A percentile compares a stretch with the other conserved stretches of the same genome.
Evolutionary conservation across 2,797 vertebrate genomes (phyloP).

Genomic region (Chloroceryle amazona): DNA sequence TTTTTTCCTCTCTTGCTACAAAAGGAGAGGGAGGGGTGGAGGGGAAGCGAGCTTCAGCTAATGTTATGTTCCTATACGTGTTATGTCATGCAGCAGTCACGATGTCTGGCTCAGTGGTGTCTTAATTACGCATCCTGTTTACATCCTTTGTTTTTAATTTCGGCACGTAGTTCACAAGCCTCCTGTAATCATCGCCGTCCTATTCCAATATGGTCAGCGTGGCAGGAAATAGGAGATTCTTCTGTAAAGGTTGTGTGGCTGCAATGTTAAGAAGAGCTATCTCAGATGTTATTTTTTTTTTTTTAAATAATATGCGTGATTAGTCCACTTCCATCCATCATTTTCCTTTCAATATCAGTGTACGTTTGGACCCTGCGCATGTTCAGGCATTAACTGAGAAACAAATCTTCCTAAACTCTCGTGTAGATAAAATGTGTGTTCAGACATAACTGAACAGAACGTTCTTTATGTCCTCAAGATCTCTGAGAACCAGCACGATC

Average conservation of each 20-base stretch:
- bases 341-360: slow-evolving; percentile 38
- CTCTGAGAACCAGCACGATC: neutral
- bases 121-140: slow-evolving; percentile 91
- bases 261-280: slow-evolving; percentile 50
- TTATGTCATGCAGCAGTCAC: slow-evolving; percentile 78
- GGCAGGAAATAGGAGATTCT: slow-evolving; percentile 57
- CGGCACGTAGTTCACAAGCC: slow-evolving; percentile 76
- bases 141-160: slow-evolving; percentile 88
- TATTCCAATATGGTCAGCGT: slow-evolving; percentile 77
- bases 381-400: slow-evolving; percentile 37
- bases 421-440: slow-evolving; percentile 36
- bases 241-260: neutral
- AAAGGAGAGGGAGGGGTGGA: neutral
- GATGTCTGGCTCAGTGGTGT: slow-evolving; percentile 83
- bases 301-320: slow-evolving; percentile 47
- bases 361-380: slow-evolving; percentile 28
- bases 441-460: slow-evolving; percentile 22
- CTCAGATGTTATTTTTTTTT: slow-evolving; percentile 32
- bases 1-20: neutral
- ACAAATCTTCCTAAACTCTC: slow-evolving; percentile 50
- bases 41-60: neutral
- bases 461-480: slow-evolving; percentile 25
- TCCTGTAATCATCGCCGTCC: slow-evolving; percentile 50
- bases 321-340: slow-evolving; percentile 44
- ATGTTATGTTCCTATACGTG: slow-evolving; percentile 46